Evolutionary conservation across 2,888 invertebrate genomes (phyloP), one percentile per base, ranked within the genome.

Genomic region (Schizaphis graminum): DNA sequence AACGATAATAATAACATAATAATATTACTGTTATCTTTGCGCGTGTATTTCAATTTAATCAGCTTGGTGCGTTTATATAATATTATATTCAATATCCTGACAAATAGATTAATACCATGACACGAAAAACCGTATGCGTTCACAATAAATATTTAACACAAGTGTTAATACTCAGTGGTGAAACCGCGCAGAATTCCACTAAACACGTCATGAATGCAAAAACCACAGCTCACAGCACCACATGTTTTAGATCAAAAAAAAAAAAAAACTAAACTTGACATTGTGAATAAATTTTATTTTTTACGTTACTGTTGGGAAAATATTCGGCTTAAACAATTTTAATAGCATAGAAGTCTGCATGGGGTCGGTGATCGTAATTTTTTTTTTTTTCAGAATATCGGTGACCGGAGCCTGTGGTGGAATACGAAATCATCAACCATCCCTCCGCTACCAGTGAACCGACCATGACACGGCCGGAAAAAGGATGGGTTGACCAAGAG

Each of bases 401-500:
- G 89, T 5, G n/a, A 84, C 84, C 44, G 16, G 61, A 35, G 89
- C 44, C 57, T 85, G 56, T 90, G 84, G 26, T 24, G 53, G 93
- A 93, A 93, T 89, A 88, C 87, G 41, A 88, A 92, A 92, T 88
- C 92, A 67, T 49, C 67, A 47, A 67, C 28, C 5, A 35, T 26
- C 77, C 26, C 21, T n/a, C n/a, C 26, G 2, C 24, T n/a, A 1
- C 61, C 16, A 7, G 41, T 44, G 35, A 21, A 35, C 41, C 28
- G 28, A 16, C 44, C 57, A 24, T n/a, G 35, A 41, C 49, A 49
- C 41, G 88, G 49, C 67, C 77, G 92, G 44, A 89, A 93, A 93
- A 91, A 93, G 77, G 88, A 89, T 44, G 92, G 44, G 92, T 89
- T 89, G 77, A 77, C 53, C 92, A 49, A 85, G 93, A 41, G 93